These are phyloP conservation scores for Exocentrus adspersus DNA, from an alignment of 2,888 invertebrate species.

Conservation along the genomic window DNA sequence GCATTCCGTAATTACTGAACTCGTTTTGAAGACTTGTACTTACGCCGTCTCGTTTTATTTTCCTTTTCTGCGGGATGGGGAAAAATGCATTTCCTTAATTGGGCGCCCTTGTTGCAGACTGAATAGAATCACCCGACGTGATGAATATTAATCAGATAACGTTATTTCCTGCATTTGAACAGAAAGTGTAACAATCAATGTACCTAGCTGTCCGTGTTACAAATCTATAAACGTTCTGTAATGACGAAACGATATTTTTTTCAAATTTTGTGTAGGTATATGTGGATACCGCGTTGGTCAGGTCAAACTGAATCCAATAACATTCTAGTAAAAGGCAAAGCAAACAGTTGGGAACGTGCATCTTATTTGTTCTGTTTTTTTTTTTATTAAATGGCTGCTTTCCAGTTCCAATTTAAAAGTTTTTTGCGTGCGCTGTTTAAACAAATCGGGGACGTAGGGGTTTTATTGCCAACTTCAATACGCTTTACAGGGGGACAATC, in stretches of 20 bases:
- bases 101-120: not conserved
- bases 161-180: not conserved
- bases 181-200: not conserved
- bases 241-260: too few relatives aligned
- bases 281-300: too few relatives aligned
- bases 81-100: slow-evolving; percentile 7
- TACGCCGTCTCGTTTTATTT: slow-evolving; percentile 6
- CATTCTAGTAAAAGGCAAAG: slow-evolving; percentile 3
- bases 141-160: not conserved
- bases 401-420: slow-evolving; percentile 7
- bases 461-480: slow-evolving; percentile 12
- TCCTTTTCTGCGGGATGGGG: not conserved
- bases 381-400: not conserved
- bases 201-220: too few relatives aligned
- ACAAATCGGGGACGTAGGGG: slow-evolving; percentile 12
- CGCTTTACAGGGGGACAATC: not conserved
- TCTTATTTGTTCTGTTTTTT: slow-evolving; percentile 17
- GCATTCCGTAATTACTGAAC: slow-evolving; percentile 17
- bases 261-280: too few relatives aligned
- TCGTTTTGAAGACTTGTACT: not conserved
- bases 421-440: slow-evolving; percentile 19
- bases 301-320: not conserved
- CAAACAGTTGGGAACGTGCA: slow-evolving; percentile 3
- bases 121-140: not conserved
- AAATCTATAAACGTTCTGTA: too few relatives aligned